These are phyloP conservation scores for Arothron firmamentum DNA, from an alignment of 2,113 vertebrate species.

Conservation along the genomic window DNA sequence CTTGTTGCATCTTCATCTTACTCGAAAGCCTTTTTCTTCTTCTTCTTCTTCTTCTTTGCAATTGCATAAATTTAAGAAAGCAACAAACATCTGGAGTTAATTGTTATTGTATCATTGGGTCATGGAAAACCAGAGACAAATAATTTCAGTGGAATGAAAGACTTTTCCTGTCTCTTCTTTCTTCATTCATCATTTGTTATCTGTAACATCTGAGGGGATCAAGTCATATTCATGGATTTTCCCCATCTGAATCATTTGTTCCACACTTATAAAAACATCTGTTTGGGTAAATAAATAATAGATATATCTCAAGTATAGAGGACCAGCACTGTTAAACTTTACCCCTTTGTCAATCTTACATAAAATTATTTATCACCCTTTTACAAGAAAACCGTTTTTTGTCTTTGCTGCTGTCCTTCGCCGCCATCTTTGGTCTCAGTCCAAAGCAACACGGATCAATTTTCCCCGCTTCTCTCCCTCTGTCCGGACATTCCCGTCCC, in stretches of 20 bases:
- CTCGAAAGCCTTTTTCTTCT: not conserved
- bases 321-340: conserved; percentile 8
- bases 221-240: not conserved
- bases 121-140: conserved; percentile 35
- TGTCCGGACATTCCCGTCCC: not conserved
- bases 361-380: conserved; percentile 20
- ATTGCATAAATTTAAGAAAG: conserved; percentile 15
- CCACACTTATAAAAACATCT: conserved; percentile 35
- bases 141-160: conserved; percentile 4
- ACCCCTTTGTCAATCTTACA: conserved; percentile 15
- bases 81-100: conserved; percentile 9
- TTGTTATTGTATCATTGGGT: conserved; percentile 11
- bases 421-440: conserved; percentile 29
- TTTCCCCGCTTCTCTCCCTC: conserved; percentile 6
- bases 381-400: conserved; percentile 12
- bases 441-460: conserved; percentile 38
- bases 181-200: conserved; percentile 19
- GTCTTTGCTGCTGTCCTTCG: conserved; percentile 15
- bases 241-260: conserved; percentile 19
- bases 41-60: conserved; percentile 6
- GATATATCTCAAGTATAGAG: conserved; percentile 12
- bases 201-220: conserved; percentile 14
- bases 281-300: conserved; percentile 6
- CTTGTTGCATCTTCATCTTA: not conserved
- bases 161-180: conserved; percentile 7